Evolutionary conservation across 2,888 invertebrate genomes (phyloP).

Genomic region (Hydroisotoma schaefferi): DNA sequence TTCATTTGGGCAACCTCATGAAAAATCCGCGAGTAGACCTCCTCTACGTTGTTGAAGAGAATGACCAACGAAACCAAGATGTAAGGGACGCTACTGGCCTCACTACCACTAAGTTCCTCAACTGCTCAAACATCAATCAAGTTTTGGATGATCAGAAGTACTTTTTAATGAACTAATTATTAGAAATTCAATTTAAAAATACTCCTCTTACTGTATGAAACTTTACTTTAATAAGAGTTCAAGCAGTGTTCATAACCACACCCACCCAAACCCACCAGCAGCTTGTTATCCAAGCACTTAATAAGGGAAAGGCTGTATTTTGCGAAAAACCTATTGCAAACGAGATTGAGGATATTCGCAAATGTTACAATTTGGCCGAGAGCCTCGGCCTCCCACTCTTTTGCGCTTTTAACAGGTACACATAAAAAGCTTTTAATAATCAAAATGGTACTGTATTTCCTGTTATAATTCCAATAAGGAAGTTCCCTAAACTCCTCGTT

Average conservation of each 20-base stretch:
- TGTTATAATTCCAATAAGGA: not conserved
- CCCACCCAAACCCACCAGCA: slow-evolving; percentile 62
- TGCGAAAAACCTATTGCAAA: slow-evolving; percentile 68
- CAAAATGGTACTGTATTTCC: not conserved
- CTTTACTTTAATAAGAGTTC: slow-evolving; percentile 52
- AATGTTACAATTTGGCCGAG: slow-evolving; percentile 61
- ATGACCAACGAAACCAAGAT: slow-evolving; percentile 54
- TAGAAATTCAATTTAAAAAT: too few relatives aligned
- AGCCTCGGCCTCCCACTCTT: slow-evolving; percentile 59
- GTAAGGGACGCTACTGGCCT: slow-evolving; percentile 58
- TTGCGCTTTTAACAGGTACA: slow-evolving; percentile 61
- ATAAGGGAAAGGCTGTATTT: slow-evolving; percentile 62
- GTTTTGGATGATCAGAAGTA: slow-evolving; percentile 60
- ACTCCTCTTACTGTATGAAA: too few relatives aligned
- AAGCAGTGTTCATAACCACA: slow-evolving; percentile 59
- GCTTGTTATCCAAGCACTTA: slow-evolving; percentile 58
- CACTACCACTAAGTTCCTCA: slow-evolving; percentile 55
- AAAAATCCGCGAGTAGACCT: slow-evolving; percentile 56
- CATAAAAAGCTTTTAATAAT: not conserved
- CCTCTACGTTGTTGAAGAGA: slow-evolving; percentile 60
- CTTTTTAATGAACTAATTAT: too few relatives aligned
- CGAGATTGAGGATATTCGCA: slow-evolving; percentile 56
- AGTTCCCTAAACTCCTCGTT: too few relatives aligned
- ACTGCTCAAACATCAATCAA: slow-evolving; percentile 55
- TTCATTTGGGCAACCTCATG: slow-evolving; percentile 58